Percentiles rank a stretch among this genome's conserved stretches.
phyloP scores from a whole-genome alignment of 1,140 invertebrate species.

The Drosophila tropicalis region DNA sequence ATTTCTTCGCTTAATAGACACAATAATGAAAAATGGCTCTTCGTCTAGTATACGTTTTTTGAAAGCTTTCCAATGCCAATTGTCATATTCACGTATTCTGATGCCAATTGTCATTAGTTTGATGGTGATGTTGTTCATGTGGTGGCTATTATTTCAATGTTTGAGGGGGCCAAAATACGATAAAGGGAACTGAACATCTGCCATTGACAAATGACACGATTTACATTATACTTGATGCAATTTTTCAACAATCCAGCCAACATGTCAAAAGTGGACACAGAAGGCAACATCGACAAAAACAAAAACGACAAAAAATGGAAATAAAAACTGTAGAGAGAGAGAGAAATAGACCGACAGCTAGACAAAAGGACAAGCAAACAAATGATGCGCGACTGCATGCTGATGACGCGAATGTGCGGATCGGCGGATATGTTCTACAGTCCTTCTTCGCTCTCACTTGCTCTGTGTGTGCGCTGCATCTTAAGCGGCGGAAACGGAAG shows the following conservation, averaged over 20 bases:
- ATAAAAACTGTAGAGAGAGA: not conserved
- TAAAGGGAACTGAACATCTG: conserved; percentile 57
- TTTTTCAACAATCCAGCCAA: conserved; percentile 66
- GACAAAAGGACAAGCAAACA: conserved; percentile 55
- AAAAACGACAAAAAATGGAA: not conserved
- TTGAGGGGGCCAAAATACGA: too few species aligned
- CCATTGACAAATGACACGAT: conserved; percentile 81
- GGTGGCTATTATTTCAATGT: not conserved
- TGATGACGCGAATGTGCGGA: conserved; percentile 55
- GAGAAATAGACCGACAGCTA: not conserved
- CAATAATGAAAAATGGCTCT: too few species aligned
- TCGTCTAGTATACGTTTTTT: too few species aligned
- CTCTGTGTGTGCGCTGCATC: conserved; percentile 55
- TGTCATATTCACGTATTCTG: not conserved
- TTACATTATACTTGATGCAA: conserved; percentile 80
- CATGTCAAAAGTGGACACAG: conserved; percentile 70
- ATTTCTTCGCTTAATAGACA: too few species aligned
- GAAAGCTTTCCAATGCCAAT: too few species aligned
- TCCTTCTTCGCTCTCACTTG: conserved; percentile 2
- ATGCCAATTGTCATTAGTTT: conserved; percentile 72
- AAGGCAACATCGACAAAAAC: conserved; percentile 27
- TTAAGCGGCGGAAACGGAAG: conserved; percentile 79
- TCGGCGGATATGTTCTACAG: conserved; percentile 41
- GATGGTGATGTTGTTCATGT: conserved; percentile 12
- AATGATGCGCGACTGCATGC: conserved; percentile 65